These are phyloP conservation scores for Crotophaga sulcirostris DNA, from an alignment of 2,113 vertebrate genomes.

Conservation along the genomic window DNA sequence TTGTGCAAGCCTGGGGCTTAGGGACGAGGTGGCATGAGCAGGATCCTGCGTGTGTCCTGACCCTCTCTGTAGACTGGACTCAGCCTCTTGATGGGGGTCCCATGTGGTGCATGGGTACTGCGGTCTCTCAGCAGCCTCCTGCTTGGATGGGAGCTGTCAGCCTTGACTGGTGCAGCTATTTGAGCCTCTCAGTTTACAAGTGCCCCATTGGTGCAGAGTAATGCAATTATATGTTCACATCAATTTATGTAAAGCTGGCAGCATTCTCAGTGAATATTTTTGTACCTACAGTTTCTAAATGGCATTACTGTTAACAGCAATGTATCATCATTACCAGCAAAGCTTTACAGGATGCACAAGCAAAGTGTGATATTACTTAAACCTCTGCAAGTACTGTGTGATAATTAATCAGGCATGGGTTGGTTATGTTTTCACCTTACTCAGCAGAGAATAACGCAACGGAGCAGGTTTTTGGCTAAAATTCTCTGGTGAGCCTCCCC, in stretches of 20 bases:
- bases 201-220: not conserved
- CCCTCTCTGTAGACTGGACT: not conserved
- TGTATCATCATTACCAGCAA: conserved; percentile 30
- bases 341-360: not conserved
- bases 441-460: not conserved
- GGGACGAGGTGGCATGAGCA: not conserved
- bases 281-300: not conserved
- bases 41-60: not conserved
- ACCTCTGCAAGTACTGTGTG: not conserved
- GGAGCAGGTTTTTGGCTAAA: not conserved
- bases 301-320: conserved; percentile 14
- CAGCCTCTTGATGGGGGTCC: not conserved
- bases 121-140: not conserved
- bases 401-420: not conserved
- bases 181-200: not conserved
- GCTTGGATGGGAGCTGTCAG: not conserved
- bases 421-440: not conserved
- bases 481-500: not conserved
- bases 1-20: rapidly evolving
- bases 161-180: not conserved
- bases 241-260: conserved; percentile 3
- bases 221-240: not conserved
- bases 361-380: not conserved
- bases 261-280: not conserved
- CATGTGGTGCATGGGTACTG: rapidly evolving